A percentile compares a stretch with the other conserved stretches of the same genome.
phyloP scores from a whole-genome alignment of 2,888 invertebrate species.

The Lissocephala sabroskyi region DNA sequence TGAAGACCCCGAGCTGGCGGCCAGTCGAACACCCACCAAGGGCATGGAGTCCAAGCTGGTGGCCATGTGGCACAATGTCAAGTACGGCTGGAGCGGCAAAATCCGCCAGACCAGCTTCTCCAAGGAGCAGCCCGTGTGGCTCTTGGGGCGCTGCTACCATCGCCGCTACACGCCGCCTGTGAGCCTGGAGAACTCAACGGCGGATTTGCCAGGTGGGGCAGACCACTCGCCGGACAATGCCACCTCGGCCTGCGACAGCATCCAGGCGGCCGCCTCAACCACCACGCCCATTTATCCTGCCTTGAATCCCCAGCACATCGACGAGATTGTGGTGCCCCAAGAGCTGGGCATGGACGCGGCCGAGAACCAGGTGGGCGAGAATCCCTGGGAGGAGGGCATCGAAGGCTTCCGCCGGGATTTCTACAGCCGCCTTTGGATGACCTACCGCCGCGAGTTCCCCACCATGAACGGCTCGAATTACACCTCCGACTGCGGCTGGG shows the following conservation, averaged over 20 bases:
- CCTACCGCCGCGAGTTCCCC: slow-evolving; percentile 89
- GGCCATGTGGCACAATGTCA: slow-evolving; percentile 94
- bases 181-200: slow-evolving; percentile 72
- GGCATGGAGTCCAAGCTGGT: slow-evolving; percentile 87
- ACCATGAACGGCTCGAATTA: slow-evolving; percentile 84
- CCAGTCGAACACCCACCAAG: slow-evolving; percentile 71
- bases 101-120: slow-evolving; percentile 81
- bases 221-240: slow-evolving; percentile 47
- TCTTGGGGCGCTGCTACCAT: slow-evolving; percentile 88
- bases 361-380: slow-evolving; percentile 69
- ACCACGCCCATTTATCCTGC: slow-evolving; percentile 44
- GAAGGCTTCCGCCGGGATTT: slow-evolving; percentile 90
- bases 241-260: slow-evolving; percentile 56
- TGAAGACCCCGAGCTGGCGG: slow-evolving; percentile 54
- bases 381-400: slow-evolving; percentile 76
- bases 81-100: slow-evolving; percentile 90
- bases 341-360: slow-evolving; percentile 73
- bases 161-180: slow-evolving; percentile 78
- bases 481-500: slow-evolving; percentile 96
- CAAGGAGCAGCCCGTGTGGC: slow-evolving; percentile 90
- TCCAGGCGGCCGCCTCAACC: slow-evolving; percentile 29
- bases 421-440: slow-evolving; percentile 88
- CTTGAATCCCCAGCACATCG: slow-evolving; percentile 60
- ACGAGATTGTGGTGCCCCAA: slow-evolving; percentile 71
- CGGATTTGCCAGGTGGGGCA: slow-evolving; percentile 48